Evolutionary conservation across 2,888 invertebrate genomes (phyloP), one percentile per base, ranked within the genome.

Genomic region (Drosophila falleni): DNA sequence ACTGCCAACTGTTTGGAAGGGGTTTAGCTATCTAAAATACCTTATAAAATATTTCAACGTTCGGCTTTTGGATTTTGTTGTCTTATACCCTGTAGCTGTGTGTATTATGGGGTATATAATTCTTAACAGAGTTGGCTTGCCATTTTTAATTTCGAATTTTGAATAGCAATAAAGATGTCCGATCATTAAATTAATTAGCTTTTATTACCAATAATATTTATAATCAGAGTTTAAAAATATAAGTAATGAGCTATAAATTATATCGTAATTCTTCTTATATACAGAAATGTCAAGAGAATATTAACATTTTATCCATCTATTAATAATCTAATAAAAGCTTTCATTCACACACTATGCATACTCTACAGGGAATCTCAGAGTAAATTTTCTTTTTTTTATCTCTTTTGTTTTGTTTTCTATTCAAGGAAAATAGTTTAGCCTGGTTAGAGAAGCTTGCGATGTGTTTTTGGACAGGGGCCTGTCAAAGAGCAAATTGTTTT

Each of bases 401-500:
- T 6, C 4, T 33, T 33, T 13, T 35, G 55, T 39, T 62, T 74
- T 81, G 67, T 62, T 78, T 80, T 68, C 51, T 61, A 71, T 67
- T 51, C 23, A 33, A 19, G 68, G 64, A 67, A 83, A 83, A 88
- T 88, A 83, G 88, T 85, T 88, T 74, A 71, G 71, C 29, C 61
- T 55, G 66, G 74, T 60, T 78, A 78, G 60, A 73, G 64, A 51
- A 58, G 78, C 60, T 73, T 68, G 63, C 60, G 58, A 64, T 78
- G 55, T 74, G n/a, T 74, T 63, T 74, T 69, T 64, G 64, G 66
- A 67, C 72, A 80, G 74, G 75, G 60, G 72, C 75, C 72, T 78
- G 80, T 64, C 80, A 88, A 86, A 86, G 79, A 73, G 73, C 70
- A 70, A 86, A 78, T 84, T 86, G 87, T 84, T 84, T 88, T 86